A percentile compares a stretch with the other conserved stretches of the same genome.
Evolutionary conservation across 2,113 vertebrate species (phyloP).

Genomic region (Colossoma macropomum): DNA sequence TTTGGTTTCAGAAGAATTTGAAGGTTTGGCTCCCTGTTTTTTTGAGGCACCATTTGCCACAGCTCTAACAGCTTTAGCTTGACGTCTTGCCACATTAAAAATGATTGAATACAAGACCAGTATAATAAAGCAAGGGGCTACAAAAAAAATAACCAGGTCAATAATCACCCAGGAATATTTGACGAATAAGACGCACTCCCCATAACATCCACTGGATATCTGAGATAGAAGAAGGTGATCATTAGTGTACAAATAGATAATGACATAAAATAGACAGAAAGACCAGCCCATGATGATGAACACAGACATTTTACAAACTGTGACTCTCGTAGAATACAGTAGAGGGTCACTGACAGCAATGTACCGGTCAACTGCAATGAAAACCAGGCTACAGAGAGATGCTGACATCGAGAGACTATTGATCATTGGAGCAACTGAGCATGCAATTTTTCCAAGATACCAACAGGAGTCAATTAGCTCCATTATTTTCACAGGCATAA

Average conservation of each 20-base stretch:
- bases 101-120: constrained; percentile 41
- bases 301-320: constrained; percentile 31
- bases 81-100: constrained; percentile 26
- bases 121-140: constrained; percentile 16
- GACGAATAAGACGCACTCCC: constrained; percentile 27
- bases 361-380: constrained; percentile 67
- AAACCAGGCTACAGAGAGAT: constrained; percentile 60
- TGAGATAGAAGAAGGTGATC: constrained; percentile 23
- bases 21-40: neutral
- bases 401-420: constrained; percentile 60
- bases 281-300: constrained; percentile 63
- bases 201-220: constrained; percentile 16
- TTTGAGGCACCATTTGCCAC: neutral
- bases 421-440: constrained; percentile 54
- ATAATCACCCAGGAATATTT: neutral
- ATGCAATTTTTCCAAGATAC: constrained; percentile 64
- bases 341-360: constrained; percentile 67
- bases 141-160: constrained; percentile 28
- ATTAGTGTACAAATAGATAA: constrained; percentile 7
- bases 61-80: constrained; percentile 19
- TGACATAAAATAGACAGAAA: constrained; percentile 53
- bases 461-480: constrained; percentile 65
- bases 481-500: constrained; percentile 81
- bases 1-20: constrained; percentile 19
- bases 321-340: constrained; percentile 60